Base-by-base conservation (phyloP, 2,797 vertebrate species). In the Buceros bicornis region DNA sequence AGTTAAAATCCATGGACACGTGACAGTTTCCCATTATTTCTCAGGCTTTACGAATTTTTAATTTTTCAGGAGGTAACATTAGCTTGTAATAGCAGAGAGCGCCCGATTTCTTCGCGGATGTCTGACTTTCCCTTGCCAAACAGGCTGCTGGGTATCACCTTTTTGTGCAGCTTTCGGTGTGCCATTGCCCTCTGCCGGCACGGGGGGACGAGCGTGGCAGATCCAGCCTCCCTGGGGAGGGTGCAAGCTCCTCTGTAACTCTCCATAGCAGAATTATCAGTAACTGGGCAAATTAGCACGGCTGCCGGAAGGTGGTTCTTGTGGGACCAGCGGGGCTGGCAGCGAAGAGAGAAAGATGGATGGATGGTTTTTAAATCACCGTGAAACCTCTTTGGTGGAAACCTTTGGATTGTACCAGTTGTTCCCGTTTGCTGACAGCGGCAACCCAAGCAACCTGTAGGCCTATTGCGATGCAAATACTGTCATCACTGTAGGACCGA, bases 81-180 rank as follows among this genome's bases (percentile, higher is more conserved):
- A 67, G 33, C 33, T 64, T 64, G 16, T 17, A 13, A 28, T 28
- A 74, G 42, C 40, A 47, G 42, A 69, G 42, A 10, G 18, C 8
- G 2, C 8, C 19, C 11, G 21, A 19, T 65, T 67, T 80, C 40
- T 60, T 65, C 0, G 0, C 8, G 40, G 43, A 7, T 26, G 25
- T 16, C 25, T 35, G 58, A 24, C 13, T 54, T 43, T 10, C 15
- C 11, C 13, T 54, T 45, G 26, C 48, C 37, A 26, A 79, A 25
- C 11, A 4, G 0, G 1, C 15, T 0, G 2, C 9, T 45, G 51
- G 28, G 5, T 33, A 4, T 13, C 21, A 6, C 6, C 2, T 4
- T 28, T 43, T 0, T 0, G 15, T 10, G 31, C 28, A 19, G 73
- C 51, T 71, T 76, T 81, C 2, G 8, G 12, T 67, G 56, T 80